phyloP scores from a whole-genome alignment of 2,797 vertebrate genomes.

The Odontamblyopus lacepedii region DNA sequence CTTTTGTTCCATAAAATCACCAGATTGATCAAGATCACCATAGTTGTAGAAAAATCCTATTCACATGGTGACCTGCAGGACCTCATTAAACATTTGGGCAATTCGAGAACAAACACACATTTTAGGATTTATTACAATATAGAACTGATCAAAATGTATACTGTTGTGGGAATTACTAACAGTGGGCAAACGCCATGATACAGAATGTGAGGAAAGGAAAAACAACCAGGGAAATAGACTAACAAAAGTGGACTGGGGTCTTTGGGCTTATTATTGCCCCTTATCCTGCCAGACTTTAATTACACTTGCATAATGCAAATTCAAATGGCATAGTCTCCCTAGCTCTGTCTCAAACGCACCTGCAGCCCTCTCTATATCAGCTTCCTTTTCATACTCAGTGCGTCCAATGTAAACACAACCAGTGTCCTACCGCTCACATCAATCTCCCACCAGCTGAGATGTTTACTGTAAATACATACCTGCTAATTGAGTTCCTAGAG shows the following conservation, averaged over 20 bases:
- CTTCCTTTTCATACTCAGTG: background rate
- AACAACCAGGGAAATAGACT: background rate
- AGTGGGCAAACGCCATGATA: background rate
- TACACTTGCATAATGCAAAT: constrained; percentile 74
- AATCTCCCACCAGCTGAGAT: constrained; percentile 20
- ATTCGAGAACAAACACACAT: background rate
- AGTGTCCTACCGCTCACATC: background rate
- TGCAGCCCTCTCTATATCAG: constrained; percentile 3
- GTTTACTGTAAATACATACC: constrained; percentile 43
- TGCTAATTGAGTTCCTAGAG: constrained; percentile 43
- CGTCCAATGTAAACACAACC: constrained; percentile 8
- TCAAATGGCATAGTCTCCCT: constrained; percentile 33
- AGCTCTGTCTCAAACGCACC: constrained; percentile 20
- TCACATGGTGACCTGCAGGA: background rate
- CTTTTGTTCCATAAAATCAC: background rate
- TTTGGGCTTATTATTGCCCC: constrained; percentile 72
- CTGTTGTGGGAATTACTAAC: background rate
- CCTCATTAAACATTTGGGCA: background rate
- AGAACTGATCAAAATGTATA: background rate
- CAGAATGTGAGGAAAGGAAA: background rate
- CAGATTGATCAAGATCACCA: background rate
- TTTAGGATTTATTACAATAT: background rate
- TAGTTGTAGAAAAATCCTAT: background rate
- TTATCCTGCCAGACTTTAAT: constrained; percentile 76
- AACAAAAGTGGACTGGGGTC: constrained; percentile 56